These are phyloP conservation scores for Centropristis striata DNA, from an alignment of 2,113 vertebrate genomes.

Conservation along the genomic window DNA sequence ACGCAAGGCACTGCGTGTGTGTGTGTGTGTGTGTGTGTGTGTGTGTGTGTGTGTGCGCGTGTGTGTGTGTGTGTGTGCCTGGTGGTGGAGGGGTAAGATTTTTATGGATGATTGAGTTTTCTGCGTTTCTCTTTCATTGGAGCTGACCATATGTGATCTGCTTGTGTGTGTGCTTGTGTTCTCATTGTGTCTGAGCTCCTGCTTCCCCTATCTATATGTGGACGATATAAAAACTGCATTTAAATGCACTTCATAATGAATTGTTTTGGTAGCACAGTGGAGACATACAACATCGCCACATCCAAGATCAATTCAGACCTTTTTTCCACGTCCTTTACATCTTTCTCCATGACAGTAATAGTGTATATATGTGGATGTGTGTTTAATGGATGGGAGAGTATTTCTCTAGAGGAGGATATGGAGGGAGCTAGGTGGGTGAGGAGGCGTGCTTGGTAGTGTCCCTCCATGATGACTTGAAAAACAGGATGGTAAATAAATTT, in stretches of 20 bases:
- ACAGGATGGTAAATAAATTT: constrained; percentile 76
- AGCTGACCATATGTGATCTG: constrained; percentile 60
- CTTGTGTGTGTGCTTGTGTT: constrained; percentile 12
- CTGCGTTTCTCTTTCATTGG: constrained; percentile 36
- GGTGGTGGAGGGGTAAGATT: not conserved
- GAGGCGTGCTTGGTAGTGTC: constrained; percentile 42
- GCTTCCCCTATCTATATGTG: not conserved
- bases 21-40: constrained; percentile 28
- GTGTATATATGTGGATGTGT: constrained; percentile 49
- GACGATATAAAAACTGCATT: not conserved
- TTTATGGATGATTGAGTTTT: constrained; percentile 60
- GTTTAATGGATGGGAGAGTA: constrained; percentile 19
- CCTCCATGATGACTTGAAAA: constrained; percentile 78
- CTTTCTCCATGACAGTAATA: not conserved
- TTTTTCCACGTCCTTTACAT: not conserved
- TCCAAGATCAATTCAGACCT: not conserved
- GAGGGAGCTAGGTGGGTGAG: constrained; percentile 28
- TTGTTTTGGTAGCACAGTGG: not conserved
- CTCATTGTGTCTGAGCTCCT: not conserved
- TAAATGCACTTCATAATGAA: not conserved
- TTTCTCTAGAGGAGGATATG: constrained; percentile 57
- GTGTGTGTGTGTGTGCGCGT: constrained; percentile 17
- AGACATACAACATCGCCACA: not conserved
- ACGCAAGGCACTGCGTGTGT: constrained; percentile 17
- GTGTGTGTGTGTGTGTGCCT: constrained; percentile 3